phyloP scores from a whole-genome alignment of 2,113 vertebrate species.

The Proterorhinus semilunaris region DNA sequence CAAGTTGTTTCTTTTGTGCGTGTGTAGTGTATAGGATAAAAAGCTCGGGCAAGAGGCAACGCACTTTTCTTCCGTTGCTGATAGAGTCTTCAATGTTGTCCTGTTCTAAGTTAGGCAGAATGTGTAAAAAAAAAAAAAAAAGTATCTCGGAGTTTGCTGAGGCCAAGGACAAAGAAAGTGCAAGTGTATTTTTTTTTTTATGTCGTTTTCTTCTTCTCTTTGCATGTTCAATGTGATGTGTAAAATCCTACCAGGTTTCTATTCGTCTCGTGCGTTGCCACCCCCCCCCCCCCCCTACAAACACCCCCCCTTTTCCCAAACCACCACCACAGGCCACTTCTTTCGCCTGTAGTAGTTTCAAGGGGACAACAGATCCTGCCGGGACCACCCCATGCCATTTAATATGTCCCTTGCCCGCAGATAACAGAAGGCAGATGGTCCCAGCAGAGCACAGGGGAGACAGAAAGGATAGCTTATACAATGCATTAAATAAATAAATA shows the following conservation, averaged over 20 bases:
- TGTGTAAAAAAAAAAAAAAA: neutral
- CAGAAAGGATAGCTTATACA: constrained; percentile 48
- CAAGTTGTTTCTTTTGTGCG: constrained; percentile 53
- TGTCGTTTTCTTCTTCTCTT: neutral
- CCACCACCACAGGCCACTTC: constrained; percentile 42
- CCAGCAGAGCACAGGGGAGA: constrained; percentile 53
- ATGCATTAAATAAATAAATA: constrained; percentile 30
- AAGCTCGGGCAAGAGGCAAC: constrained; percentile 20
- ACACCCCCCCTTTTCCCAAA: neutral
- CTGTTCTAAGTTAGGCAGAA: neutral
- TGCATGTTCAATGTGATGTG: constrained; percentile 21
- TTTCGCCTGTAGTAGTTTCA: constrained; percentile 36
- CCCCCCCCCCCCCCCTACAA: constrained; percentile 28
- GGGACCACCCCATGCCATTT: constrained; percentile 69
- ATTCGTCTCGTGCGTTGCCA: constrained; percentile 30
- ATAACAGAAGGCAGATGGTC: constrained; percentile 74
- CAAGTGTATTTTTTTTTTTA: neutral
- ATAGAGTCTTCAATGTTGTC: neutral
- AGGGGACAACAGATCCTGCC: constrained; percentile 47
- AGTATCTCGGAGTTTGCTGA: constrained; percentile 7
- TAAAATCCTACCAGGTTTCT: constrained; percentile 60
- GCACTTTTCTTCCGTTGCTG: constrained; percentile 44
- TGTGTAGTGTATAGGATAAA: constrained; percentile 18
- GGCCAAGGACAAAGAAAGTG: constrained; percentile 23
- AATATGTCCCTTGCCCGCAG: constrained; percentile 65